Base-by-base conservation (phyloP, 2,888 invertebrate genomes). In the Diogma glabrata region DNA sequence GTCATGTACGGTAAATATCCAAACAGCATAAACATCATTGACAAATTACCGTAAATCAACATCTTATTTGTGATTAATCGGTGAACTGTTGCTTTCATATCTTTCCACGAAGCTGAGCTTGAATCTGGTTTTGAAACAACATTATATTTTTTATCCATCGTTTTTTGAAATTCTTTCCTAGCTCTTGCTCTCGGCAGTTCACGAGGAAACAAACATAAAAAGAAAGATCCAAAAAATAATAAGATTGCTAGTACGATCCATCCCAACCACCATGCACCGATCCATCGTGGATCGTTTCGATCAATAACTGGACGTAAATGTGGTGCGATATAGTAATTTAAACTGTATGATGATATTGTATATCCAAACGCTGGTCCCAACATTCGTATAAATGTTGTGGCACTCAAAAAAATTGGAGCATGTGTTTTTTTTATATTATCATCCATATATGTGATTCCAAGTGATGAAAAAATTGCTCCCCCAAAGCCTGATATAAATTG, bases 261-360 rank as follows among this genome's bases (percentile, higher is more conserved):
- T 2, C 84, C 85, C 45, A 85, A 62, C 86, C 86, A 87, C 86
- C 86, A 87, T n/a, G 87, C 86, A 1, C 87, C 87, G 40, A 87
- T 67, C 87, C 87, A 87, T 57, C 85, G 73, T 1, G 85, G 84
- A 69, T 86, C 85, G 51, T 73, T 72, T 53, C 74, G 77, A 16
- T 73, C 75, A 53, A 86, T 79, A 2, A 78, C 78, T 3, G 81
- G 82, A 40, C 76, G 79, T 53, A 82, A 62, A 9, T 73, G 71
- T 2, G 82, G 82, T 5, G 78, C 78, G 30, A 83, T 79, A 61
- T 82, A 83, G 45, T 81, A 66, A 57, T 79, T 77, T 14, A 83
- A 65, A 40, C 80, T 79, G 56, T 81, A 71, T 3, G 80, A 81
- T 3, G 80, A 81, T 52, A 82, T 60, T 0, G 77, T 77, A 59